phyloP scores from a whole-genome alignment of 2,888 invertebrate species.

The Napeogenes sylphis region DNA sequence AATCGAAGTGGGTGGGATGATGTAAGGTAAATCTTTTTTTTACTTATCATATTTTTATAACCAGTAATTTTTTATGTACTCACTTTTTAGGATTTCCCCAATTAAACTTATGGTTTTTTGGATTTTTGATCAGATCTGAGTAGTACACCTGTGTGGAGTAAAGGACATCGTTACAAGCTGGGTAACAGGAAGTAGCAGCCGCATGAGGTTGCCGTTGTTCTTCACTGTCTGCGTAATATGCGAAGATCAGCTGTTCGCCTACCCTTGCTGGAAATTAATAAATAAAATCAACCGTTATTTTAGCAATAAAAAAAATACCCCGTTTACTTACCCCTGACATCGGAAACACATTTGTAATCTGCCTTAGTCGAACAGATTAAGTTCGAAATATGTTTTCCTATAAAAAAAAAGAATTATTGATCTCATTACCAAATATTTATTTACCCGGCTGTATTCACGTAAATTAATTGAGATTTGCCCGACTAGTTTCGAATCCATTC shows the following conservation, averaged over 20 bases:
- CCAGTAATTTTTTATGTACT: neutral
- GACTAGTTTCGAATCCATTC: too few relatives aligned
- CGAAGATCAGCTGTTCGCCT: slow-evolving; percentile 58
- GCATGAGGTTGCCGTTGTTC: slow-evolving; percentile 44
- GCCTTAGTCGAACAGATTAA: slow-evolving; percentile 56
- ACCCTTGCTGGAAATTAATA: slow-evolving; percentile 45
- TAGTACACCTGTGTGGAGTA: slow-evolving; percentile 69
- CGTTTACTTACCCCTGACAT: slow-evolving; percentile 48
- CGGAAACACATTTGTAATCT: slow-evolving; percentile 56
- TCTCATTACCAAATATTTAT: neutral
- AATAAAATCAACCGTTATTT: too few relatives aligned
- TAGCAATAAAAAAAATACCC: neutral
- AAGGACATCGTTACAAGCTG: slow-evolving; percentile 65
- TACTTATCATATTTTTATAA: too few relatives aligned
- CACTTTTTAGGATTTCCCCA: slow-evolving; percentile 37
- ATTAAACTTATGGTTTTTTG: slow-evolving; percentile 15
- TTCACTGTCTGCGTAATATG: slow-evolving; percentile 63
- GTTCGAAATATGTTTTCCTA: slow-evolving; percentile 54
- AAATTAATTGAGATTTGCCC: too few relatives aligned
- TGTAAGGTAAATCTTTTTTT: too few relatives aligned
- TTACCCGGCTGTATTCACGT: too few relatives aligned
- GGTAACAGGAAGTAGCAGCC: slow-evolving; percentile 56
- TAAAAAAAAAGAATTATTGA: slow-evolving; percentile 29
- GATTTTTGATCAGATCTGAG: slow-evolving; percentile 51
- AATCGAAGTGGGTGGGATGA: too few relatives aligned